These are phyloP conservation scores for Eira barbara DNA, from an alignment of 2,113 vertebrate species.

Conservation along the genomic window DNA sequence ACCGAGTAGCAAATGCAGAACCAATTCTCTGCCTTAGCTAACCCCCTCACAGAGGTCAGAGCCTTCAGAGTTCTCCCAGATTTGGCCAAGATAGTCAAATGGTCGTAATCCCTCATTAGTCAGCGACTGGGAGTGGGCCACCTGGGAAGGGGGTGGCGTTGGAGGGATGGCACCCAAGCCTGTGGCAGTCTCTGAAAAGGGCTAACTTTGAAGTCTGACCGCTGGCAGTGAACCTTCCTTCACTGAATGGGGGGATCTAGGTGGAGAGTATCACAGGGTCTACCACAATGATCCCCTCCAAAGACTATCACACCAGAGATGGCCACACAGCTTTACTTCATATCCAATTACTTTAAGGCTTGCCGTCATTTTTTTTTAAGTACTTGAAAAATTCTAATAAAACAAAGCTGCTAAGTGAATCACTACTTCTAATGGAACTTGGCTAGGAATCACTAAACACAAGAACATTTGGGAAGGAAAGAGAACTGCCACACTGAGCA, in stretches of 20 bases:
- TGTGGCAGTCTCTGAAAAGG: not conserved
- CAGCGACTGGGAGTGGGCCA: not conserved
- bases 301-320: constrained; percentile 8
- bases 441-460: constrained; percentile 17
- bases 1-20: not conserved
- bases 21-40: not conserved
- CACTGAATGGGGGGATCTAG: not conserved
- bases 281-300: not conserved
- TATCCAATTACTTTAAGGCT: constrained; percentile 21
- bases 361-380: not conserved
- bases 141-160: not conserved
- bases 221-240: not conserved
- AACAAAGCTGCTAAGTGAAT: constrained; percentile 34
- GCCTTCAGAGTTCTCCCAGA: not conserved
- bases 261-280: not conserved
- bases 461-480: constrained; percentile 24
- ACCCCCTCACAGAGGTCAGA: not conserved
- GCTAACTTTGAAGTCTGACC: not conserved
- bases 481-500: not conserved
- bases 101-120: not conserved
- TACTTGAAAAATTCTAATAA: constrained; percentile 37
- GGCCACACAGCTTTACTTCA: not conserved
- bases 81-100: not conserved
- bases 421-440: not conserved
- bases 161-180: not conserved